These are phyloP conservation scores for Charadrius vociferus DNA, from an alignment of 2,113 vertebrate species.

Conservation along the genomic window DNA sequence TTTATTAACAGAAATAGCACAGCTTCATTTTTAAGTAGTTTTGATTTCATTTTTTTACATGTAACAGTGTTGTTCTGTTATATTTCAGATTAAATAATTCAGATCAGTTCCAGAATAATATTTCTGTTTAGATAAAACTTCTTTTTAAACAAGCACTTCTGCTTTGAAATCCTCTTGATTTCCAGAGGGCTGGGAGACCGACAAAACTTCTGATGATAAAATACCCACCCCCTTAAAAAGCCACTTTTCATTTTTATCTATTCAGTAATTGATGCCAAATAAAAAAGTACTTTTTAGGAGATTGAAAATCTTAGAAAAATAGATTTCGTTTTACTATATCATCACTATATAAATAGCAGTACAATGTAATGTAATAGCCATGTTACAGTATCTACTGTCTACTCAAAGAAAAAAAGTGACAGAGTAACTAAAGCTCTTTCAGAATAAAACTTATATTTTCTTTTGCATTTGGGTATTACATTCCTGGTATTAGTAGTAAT, in stretches of 20 bases:
- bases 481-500: not conserved
- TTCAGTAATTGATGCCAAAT: not conserved
- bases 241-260: not conserved
- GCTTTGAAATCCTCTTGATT: not conserved
- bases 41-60: not conserved
- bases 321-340: not conserved
- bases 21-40: not conserved
- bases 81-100: not conserved
- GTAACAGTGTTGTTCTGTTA: not conserved
- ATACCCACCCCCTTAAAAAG: not conserved
- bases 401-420: not conserved
- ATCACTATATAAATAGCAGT: not conserved
- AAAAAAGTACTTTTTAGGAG: not conserved
- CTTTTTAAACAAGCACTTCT: not conserved
- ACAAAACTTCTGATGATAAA: not conserved
- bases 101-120: not conserved
- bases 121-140: not conserved
- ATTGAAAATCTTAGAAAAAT: not conserved
- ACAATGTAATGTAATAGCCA: not conserved
- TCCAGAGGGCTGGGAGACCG: not conserved
- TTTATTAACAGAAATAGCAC: not conserved
- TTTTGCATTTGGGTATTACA: not conserved
- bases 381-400: not conserved
- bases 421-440: not conserved
- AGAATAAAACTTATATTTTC: not conserved